Evolutionary conservation across 2,888 invertebrate species (phyloP).

Genomic region (Xestoiulus laeticollis): DNA sequence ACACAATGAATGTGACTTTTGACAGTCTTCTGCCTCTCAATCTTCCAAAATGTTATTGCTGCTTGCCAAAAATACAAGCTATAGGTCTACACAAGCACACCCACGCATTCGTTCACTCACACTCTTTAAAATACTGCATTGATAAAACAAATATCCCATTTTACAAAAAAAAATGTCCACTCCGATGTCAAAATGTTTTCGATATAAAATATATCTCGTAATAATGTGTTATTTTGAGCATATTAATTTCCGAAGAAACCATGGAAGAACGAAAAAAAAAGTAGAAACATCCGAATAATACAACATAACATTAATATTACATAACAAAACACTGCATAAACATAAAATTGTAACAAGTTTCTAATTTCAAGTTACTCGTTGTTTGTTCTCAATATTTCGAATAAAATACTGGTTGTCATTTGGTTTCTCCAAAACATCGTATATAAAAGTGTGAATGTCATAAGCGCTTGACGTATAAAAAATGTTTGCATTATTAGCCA

Average conservation of each 20-base stretch:
- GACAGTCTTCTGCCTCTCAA: background rate
- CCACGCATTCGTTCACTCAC: too few species aligned
- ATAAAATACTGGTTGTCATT: slow-evolving; percentile 24
- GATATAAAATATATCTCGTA: slow-evolving; percentile 43
- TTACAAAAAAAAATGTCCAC: slow-evolving; percentile 1
- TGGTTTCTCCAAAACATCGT: background rate
- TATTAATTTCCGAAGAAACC: slow-evolving; percentile 10
- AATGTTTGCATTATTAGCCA: slow-evolving; percentile 3
- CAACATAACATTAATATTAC: background rate
- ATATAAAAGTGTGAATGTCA: background rate
- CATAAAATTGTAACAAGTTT: slow-evolving; percentile 9
- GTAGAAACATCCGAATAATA: background rate
- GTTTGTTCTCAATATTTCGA: slow-evolving; percentile 7
- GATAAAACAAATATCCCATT: slow-evolving; percentile 27
- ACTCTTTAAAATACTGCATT: slow-evolving; percentile 46
- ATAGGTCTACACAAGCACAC: background rate
- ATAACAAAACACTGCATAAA: background rate
- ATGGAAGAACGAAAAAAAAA: background rate
- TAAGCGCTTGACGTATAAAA: slow-evolving; percentile 13
- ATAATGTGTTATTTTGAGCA: slow-evolving; percentile 39
- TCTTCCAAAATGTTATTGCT: background rate
- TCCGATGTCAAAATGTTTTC: background rate
- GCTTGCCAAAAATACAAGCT: background rate
- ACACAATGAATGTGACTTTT: background rate
- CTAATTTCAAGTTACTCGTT: background rate